Base-by-base conservation (phyloP, 2,113 vertebrate genomes). In the Nycticryphes semicollaris region DNA sequence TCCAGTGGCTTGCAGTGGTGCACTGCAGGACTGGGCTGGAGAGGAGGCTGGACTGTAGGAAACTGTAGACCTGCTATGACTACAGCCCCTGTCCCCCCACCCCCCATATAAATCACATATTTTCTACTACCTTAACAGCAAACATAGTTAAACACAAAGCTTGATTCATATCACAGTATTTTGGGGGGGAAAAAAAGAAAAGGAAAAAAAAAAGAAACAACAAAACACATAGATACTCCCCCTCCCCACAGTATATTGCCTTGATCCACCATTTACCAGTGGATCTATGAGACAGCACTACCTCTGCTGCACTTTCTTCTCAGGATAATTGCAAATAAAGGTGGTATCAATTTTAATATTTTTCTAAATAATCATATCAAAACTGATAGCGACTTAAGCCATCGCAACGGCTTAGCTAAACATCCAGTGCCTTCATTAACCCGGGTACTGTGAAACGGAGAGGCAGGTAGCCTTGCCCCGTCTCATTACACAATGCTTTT, bases 91-190 rank as follows among this genome's bases (percentile, higher is more conserved):
- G 54, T 20, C 14, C 12, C 62, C 15, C n/a, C 9, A 45, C 25
- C 33, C 48, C 14, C 25, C 35, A 8, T 7, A 54, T 11, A 85
- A 78, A 90, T 69, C 69, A 73, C 43, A 43, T 25, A 59, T 20
- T 89, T 92, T 73, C 43, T 82, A 86, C 66, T 73, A 35, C 63
- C 81, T 91, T 60, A 94, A 89, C 68, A 96, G 85, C 92, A 94
- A 94, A 82, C 85, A 89, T 59, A 73, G 73, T 86, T 41, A 85
- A 96, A 91, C 89, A 77, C 81, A 80, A 75, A 90, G 59, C 66
- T 89, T 57, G 54, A 47, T 43, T 93, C 20, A 2, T 47, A 70
- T 25, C 73, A 76, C n/a, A 37, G 45, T 37, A 54, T 66, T 85
- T 60, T 37, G 14, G 8, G 3, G 10, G 8, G 15, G 11, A 12